Conservation (phyloP, 2,113 vertebrate species). For the Genyomyrus donnyi region DNA sequence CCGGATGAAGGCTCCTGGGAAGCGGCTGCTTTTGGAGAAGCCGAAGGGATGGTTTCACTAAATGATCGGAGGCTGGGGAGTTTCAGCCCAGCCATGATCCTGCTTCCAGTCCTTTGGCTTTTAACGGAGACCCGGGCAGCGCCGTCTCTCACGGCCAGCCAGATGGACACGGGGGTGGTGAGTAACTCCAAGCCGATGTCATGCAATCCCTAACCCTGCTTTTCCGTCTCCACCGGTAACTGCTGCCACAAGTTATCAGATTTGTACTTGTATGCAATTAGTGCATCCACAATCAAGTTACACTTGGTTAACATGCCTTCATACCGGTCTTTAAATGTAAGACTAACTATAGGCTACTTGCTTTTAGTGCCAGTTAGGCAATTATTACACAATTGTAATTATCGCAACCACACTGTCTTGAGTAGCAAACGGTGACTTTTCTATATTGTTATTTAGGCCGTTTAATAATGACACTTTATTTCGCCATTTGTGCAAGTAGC, state of each 20-base stretch:
- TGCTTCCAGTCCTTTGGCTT: constrained; percentile 49
- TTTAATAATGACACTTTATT: neutral
- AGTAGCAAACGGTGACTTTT: neutral
- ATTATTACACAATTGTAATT: neutral
- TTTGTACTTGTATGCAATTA: neutral
- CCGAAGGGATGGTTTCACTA: constrained; percentile 30
- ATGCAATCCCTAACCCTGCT: neutral
- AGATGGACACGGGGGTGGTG: constrained; percentile 80
- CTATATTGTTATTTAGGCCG: neutral
- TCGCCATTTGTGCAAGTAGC: neutral
- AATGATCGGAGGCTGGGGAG: constrained; percentile 48
- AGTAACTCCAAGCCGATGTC: constrained; percentile 48
- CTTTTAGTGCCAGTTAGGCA: neutral
- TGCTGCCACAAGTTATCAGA: neutral
- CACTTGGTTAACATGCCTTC: neutral
- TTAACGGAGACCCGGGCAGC: constrained; percentile 52
- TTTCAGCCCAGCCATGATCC: constrained; percentile 53
- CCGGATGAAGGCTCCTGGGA: neutral
- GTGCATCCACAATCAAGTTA: neutral
- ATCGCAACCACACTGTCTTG: neutral
- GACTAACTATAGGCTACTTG: neutral
- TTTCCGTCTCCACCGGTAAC: neutral
- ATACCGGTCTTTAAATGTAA: neutral
- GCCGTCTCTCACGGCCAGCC: constrained; percentile 59
- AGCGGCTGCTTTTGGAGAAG: neutral